Evolutionary conservation across 2,797 vertebrate genomes (phyloP), one percentile per base, ranked within the genome.

Genomic region (Poeciliopsis paucimaculata): DNA sequence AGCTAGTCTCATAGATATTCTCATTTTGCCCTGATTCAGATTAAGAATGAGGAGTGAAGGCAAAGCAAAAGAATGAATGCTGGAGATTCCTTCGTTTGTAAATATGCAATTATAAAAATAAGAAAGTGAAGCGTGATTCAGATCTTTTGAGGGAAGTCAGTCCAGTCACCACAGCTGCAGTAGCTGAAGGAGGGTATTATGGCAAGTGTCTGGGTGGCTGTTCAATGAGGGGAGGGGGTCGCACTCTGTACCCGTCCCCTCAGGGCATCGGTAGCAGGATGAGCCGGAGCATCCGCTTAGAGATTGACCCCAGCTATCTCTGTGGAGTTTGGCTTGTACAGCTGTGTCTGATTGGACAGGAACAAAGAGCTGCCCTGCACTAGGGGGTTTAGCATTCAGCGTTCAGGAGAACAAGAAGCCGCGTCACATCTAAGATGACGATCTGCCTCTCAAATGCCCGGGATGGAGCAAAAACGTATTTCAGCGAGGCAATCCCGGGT

Each of bases 201-300:
- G 76, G 82, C 23, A 78, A 86, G 86, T 77, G 86, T 87, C 89
- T 95, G 93, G 94, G 93, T 94, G 94, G 93, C 90, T 94, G 82
- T 89, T 85, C 87, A 2, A 13, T 23, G 66, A 13, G 12, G 66
- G 11, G 64, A 77, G 88, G 88, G 93, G 96, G 94, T 94, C 90
- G 75, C 46, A 82, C 87, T 87, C 81, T 79, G 77, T 93, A 92
- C 93, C 92, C 92, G 71, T 87, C 79, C 93, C 95, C 95, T 92
- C 83, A 4, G 92, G 95, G 91, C 90, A 87, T 89, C 91, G 94
- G 95, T 92, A 95, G 95, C 93, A 95, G 92, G 93, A 94, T 93
- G 92, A 88, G 89, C 89, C 84, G 13, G 36, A 92, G 93, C 90
- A 93, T 93, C 92, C 90, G 88, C 90, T 91, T 91, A 83, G 89